phyloP scores from a whole-genome alignment of 2,888 invertebrate genomes.

The Phyllotreta striolata region DNA sequence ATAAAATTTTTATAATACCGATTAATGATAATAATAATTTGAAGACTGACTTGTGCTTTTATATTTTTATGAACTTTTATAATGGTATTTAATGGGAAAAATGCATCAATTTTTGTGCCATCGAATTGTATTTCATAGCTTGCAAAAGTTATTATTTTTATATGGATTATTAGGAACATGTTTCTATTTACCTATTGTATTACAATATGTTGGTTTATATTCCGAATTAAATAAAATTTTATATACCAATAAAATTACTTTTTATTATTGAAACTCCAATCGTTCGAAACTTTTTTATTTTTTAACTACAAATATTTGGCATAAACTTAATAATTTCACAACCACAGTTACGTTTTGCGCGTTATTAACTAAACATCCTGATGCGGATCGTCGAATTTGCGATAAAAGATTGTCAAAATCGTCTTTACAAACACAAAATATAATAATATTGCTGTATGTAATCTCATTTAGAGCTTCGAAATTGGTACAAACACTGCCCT shows the following conservation, averaged over 20 bases:
- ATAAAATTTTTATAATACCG: too few relatives aligned
- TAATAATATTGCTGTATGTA: constrained; percentile 20
- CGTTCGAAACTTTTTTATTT: constrained; percentile 16
- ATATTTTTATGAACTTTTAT: too few relatives aligned
- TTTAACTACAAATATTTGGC: constrained; percentile 38
- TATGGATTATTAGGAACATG: background rate
- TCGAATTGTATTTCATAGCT: too few relatives aligned
- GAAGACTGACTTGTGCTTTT: too few relatives aligned
- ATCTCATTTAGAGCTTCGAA: background rate
- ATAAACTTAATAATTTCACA: constrained; percentile 41
- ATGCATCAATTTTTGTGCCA: too few relatives aligned
- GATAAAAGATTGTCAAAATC: constrained; percentile 40
- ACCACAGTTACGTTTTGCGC: constrained; percentile 39
- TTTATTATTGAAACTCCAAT: too few relatives aligned
- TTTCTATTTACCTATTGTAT: background rate
- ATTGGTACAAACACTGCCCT: background rate
- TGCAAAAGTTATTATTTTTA: too few relatives aligned
- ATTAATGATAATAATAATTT: too few relatives aligned
- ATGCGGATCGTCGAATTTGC: constrained; percentile 32
- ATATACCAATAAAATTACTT: too few relatives aligned
- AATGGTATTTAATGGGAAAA: too few relatives aligned
- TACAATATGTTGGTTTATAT: background rate
- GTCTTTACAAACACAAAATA: constrained; percentile 25
- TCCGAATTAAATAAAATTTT: too few relatives aligned
- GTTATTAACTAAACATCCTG: constrained; percentile 32